phyloP scores from a whole-genome alignment of 2,888 invertebrate genomes.

The Ochropleura leucogaster region DNA sequence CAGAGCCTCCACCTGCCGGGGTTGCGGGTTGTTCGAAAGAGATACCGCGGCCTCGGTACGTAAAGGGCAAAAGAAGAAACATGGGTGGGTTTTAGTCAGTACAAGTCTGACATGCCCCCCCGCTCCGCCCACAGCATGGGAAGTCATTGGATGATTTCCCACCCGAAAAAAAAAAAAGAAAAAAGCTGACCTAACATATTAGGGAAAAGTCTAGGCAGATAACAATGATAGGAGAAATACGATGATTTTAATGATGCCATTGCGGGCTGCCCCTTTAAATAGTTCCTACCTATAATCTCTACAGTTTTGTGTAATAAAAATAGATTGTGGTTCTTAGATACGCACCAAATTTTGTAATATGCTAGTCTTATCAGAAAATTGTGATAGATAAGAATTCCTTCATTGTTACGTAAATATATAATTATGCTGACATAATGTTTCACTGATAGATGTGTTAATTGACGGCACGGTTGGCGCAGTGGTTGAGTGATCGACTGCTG shows the following conservation, averaged over 20 bases:
- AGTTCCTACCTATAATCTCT: not conserved
- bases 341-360: slow-evolving; percentile 3
- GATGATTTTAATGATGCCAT: not conserved
- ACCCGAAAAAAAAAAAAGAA: too few relatives aligned
- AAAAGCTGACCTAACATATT: not conserved
- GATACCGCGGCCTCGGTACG: too few relatives aligned
- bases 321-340: slow-evolving; percentile 3
- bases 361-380: slow-evolving; percentile 6
- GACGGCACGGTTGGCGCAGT: too few relatives aligned
- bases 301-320: not conserved
- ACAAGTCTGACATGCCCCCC: too few relatives aligned
- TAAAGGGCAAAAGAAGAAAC: too few relatives aligned
- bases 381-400: not conserved
- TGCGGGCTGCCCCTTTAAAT: not conserved
- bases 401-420: slow-evolving; percentile 8
- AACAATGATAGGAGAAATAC: not conserved
- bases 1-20: too few relatives aligned
- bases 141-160: too few relatives aligned
- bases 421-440: not conserved
- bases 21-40: too few relatives aligned
- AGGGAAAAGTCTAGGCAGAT: not conserved
- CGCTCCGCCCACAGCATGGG: too few relatives aligned
- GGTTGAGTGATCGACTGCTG: too few relatives aligned
- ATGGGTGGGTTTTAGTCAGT: too few relatives aligned
- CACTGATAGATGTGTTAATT: not conserved